Conservation (phyloP, 2,113 vertebrate genomes). For the Cyrtonyx montezumae region DNA sequence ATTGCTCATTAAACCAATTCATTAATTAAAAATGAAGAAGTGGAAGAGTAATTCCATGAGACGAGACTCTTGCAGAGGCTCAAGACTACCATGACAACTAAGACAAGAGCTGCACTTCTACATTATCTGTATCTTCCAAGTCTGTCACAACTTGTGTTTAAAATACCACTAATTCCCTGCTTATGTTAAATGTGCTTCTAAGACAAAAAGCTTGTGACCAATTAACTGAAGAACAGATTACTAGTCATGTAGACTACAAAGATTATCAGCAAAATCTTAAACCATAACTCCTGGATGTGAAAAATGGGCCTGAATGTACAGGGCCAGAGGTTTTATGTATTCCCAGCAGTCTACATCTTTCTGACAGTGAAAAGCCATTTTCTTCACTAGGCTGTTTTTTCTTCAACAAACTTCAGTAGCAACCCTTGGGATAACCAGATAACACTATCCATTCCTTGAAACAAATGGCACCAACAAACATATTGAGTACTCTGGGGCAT, state of each 20-base stretch:
- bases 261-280: background rate
- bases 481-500: rapidly evolving
- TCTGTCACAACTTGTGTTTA: background rate
- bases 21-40: background rate
- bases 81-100: background rate
- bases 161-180: background rate
- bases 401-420: background rate
- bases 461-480: background rate
- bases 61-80: background rate
- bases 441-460: background rate
- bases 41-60: background rate
- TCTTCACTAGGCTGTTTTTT: background rate
- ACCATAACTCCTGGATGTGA: background rate
- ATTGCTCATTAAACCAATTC: background rate
- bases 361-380: background rate
- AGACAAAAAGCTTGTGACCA: background rate
- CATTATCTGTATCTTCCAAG: background rate
- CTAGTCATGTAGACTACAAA: background rate
- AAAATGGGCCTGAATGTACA: background rate
- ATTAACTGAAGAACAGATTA: background rate
- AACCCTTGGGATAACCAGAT: background rate
- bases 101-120: background rate
- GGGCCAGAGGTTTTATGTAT: rapidly evolving
- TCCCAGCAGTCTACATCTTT: background rate
- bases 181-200: background rate